Conservation (phyloP, 2,797 vertebrate species). For the Anas acuta region DNA sequence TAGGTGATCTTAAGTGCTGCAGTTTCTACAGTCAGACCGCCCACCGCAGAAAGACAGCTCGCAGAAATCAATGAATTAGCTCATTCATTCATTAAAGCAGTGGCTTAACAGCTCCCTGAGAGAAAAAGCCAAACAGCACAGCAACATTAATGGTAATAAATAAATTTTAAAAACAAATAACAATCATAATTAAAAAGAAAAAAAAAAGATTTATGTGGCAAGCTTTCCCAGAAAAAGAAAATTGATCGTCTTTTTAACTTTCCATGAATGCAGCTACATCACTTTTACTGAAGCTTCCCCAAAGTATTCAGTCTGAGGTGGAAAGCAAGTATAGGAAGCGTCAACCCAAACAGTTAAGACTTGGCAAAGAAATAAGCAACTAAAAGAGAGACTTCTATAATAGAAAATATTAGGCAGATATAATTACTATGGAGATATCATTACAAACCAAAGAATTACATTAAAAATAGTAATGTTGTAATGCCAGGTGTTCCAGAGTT, state of each 20-base stretch:
- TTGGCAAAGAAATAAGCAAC: background rate
- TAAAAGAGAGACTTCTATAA: background rate
- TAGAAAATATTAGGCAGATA: background rate
- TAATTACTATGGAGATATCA: background rate
- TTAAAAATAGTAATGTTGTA: background rate
- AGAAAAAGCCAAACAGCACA: background rate
- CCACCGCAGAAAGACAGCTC: background rate
- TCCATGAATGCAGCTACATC: background rate
- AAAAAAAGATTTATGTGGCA: background rate
- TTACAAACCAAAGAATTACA: background rate
- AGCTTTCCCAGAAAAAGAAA: background rate
- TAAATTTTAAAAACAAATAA: background rate
- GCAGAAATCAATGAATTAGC: background rate
- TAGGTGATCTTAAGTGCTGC: conserved; percentile 11
- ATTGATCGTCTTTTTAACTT: background rate
- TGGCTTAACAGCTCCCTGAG: background rate
- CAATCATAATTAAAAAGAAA: background rate
- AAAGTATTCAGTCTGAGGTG: background rate
- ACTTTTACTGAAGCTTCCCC: background rate
- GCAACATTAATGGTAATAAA: background rate
- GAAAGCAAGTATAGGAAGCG: background rate
- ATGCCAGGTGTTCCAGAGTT: background rate
- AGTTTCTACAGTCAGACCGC: background rate
- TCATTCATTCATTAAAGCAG: background rate
- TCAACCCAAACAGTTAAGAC: background rate